Conservation (phyloP, 2,113 vertebrate genomes). For the Leptodactylus fuscus region DNA sequence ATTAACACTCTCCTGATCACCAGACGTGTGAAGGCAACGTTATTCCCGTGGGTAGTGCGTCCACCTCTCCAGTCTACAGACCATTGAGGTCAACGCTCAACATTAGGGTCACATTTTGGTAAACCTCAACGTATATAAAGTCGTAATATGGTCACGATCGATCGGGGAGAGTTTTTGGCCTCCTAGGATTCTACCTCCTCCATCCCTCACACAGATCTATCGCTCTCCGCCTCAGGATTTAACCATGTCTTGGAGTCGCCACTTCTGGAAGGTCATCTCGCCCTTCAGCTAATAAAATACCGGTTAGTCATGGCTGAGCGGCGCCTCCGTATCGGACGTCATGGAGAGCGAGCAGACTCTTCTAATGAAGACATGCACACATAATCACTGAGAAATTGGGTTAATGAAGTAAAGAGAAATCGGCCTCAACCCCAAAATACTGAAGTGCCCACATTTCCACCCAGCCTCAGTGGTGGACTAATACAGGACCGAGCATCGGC, state of each 20-base stretch:
- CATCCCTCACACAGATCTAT: neutral
- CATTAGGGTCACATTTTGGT: neutral
- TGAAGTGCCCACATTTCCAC: no score
- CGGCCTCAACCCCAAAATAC: no score
- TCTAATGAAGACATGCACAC: constrained; percentile 14
- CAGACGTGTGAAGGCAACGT: no score
- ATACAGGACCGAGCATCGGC: no score
- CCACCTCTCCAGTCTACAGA: neutral
- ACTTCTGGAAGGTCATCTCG: neutral
- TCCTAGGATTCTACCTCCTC: neutral
- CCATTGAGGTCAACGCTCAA: neutral
- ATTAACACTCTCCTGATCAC: no score
- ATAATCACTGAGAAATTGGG: constrained; percentile 8
- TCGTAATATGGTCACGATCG: no score
- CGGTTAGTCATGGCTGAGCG: neutral
- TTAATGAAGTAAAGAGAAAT: constrained; percentile 23
- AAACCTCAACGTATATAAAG: neutral
- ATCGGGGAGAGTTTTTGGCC: neutral
- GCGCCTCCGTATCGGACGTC: neutral
- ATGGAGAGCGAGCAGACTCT: constrained; percentile 16
- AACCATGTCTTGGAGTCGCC: neutral
- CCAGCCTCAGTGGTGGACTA: no score
- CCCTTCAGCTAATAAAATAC: constrained; percentile 17
- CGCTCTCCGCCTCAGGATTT: neutral
- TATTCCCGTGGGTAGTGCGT: no score